A percentile compares a stretch with the other conserved stretches of the same genome.
These are phyloP conservation scores for Hylyphantes graminicola DNA, from an alignment of 1,140 invertebrate genomes.

Conservation along the genomic window DNA sequence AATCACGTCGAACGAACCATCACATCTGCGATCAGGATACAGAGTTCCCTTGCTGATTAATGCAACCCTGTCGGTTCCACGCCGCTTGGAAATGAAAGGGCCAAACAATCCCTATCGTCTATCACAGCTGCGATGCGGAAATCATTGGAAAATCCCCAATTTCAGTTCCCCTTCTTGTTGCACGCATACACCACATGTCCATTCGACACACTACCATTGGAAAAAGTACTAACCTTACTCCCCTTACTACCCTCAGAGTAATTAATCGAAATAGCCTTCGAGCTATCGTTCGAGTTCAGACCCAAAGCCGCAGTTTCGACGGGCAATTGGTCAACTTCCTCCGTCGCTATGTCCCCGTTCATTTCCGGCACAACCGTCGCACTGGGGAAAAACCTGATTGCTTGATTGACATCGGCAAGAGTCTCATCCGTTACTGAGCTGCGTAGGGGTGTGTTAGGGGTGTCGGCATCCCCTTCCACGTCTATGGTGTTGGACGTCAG, in stretches of 20 bases:
- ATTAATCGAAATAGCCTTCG: constrained; percentile 64
- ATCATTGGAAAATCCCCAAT: not conserved
- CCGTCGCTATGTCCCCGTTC: constrained; percentile 17
- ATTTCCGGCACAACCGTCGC: constrained; percentile 55
- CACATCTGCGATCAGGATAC: no score
- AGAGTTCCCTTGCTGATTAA: no score
- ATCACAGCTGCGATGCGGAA: no score
- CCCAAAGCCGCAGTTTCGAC: constrained; percentile 50
- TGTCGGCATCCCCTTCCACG: constrained; percentile 53
- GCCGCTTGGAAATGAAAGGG: no score
- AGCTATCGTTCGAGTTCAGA: constrained; percentile 65
- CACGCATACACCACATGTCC: constrained; percentile 65
- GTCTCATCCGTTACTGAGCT: constrained; percentile 5
- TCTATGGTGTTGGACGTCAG: constrained; percentile 67
- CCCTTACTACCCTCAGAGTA: constrained; percentile 60
- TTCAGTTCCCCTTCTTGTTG: constrained; percentile 30
- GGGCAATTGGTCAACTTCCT: constrained; percentile 58
- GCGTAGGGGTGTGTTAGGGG: constrained; percentile 60
- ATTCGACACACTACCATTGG: constrained; percentile 69
- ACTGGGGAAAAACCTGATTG: constrained; percentile 63
- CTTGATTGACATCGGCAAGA: constrained; percentile 54
- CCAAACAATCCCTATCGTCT: no score
- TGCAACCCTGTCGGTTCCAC: no score
- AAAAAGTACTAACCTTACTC: constrained; percentile 69
- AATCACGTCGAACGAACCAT: no score